Evolutionary conservation across 1,140 invertebrate species (phyloP), one percentile per base, ranked within the genome.

Genomic region (Drosophila pallidifrons): DNA sequence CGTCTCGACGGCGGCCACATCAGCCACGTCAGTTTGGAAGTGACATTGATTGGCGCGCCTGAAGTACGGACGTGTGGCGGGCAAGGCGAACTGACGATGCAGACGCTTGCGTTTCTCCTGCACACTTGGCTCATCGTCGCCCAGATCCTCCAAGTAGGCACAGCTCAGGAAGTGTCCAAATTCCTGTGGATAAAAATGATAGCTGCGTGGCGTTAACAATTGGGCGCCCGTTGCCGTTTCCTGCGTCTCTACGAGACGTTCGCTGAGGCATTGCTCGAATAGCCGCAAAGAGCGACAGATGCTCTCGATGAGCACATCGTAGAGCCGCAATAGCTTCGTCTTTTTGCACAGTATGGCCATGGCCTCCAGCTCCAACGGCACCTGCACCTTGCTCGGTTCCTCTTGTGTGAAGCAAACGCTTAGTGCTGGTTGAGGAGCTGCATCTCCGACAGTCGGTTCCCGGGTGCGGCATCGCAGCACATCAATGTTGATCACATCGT

Each of bases 101-200:
- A 96, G 91, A 59, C 86, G 83, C 86, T 83, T 97, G 91, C 87
- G 95, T 93, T 81, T 93, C 92, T 92, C 94, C 95, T 96, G 92
- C 79, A 91, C 83, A 25, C 47, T 70, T 0, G 77, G 66, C 10
- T 91, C 93, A 68, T 95, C 94, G 86, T 96, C 95, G 20, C 94
- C 92, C 54, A 94, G 93, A 15, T 93, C 93, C 79, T 94, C 93
- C 43, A 96, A 94, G 83, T 97, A 96, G 13, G 96, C 93, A 77
- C 96, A 93, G 49, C 96, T 96, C 11, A 98, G 83, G 73, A 97
- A 96, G 93, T 97, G 96, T 6, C 96, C 95, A 77, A 95, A 94
- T 66, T 95, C 93, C 65, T 92, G 82, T 1, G 91, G 89, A 68
- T 91, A 92, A 20, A 92, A 92, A 60, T 92, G 78, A 92, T 93